Base-by-base conservation (phyloP, 2,113 vertebrate genomes). In the Menidia beryllina region DNA sequence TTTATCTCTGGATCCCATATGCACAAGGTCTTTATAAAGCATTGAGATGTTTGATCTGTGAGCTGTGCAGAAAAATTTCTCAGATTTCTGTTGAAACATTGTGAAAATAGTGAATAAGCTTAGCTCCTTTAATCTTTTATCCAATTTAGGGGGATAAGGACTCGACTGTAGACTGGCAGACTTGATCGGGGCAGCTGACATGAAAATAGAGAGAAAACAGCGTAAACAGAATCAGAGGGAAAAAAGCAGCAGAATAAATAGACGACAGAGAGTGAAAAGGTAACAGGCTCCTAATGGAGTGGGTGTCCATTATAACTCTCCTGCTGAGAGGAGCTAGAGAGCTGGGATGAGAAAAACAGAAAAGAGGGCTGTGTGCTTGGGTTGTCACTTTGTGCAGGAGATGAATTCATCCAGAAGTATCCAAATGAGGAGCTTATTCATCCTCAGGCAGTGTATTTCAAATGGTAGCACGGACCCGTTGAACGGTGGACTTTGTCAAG, bases 71-170 rank as follows among this genome's bases (percentile, higher is more conserved):
- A 25, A 56, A 55, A 55, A 71, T 27, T 27, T 55, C 27, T 30
- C 17, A 34, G 17, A 36, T 62, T 64, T 59, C 38, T 34, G 34
- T 43, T 65, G 20, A 52, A 77, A 64, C 55, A 83, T 63, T 62
- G 75, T 64, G 27, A 51, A 79, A 82, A 76, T 41, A 75, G 73
- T 70, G 66, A 75, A 73, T 20, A 43, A 62, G 77, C 75, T 75
- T 71, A 82, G 72, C 54, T 60, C 51, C 70, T 23, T 45, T 91
- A 84, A 91, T 89, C 79, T 85, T 73, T 82, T 45, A 89, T 88
- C 68, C 83, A 85, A 78, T 88, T 85, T 69, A 57, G 38, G 71
- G 7, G 52, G 74, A 90, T 77, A 43, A 75, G 72, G 75, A 69
- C 52, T 41, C 59, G 65, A 71, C 45, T 77, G 79, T 61, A 67